Conservation (phyloP, 2,888 invertebrate species). For the Chrysodeixis includens region DNA sequence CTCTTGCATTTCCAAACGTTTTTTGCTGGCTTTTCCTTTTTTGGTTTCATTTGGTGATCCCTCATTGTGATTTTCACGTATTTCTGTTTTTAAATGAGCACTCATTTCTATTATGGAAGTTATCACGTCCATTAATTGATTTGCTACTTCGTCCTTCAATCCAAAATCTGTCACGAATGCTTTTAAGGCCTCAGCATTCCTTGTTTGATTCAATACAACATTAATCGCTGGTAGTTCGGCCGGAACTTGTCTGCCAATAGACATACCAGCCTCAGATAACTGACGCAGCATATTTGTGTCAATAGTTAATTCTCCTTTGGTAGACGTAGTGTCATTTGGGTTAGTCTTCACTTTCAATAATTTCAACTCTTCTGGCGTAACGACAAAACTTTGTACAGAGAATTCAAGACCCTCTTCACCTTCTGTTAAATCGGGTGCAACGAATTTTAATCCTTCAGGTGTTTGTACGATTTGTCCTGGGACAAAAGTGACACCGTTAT, state of each 20-base stretch:
- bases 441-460: constrained; percentile 91
- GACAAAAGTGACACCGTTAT: constrained; percentile 92
- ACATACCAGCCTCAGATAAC: constrained; percentile 92
- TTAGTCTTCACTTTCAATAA: constrained; percentile 86
- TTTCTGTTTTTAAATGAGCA: constrained; percentile 82
- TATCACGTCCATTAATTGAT: constrained; percentile 86
- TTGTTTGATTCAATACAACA: constrained; percentile 86
- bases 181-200: constrained; percentile 84
- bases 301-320: constrained; percentile 90
- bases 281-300: constrained; percentile 91
- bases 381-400: constrained; percentile 92
- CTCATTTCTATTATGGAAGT: constrained; percentile 88
- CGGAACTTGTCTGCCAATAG: constrained; percentile 90
- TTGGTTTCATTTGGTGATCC: constrained; percentile 68
- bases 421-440: constrained; percentile 91
- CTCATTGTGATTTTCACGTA: constrained; percentile 72
- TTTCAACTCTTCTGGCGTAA: constrained; percentile 86
- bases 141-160: constrained; percentile 86
- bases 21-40: constrained; percentile 75
- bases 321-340: constrained; percentile 85
- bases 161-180: constrained; percentile 86
- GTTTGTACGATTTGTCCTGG: constrained; percentile 94
- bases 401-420: constrained; percentile 91
- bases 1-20: constrained; percentile 68
- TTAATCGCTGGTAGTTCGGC: constrained; percentile 90